Percentiles rank a stretch among this genome's conserved stretches.
Evolutionary conservation across 2,888 invertebrate genomes (phyloP).

Genomic region (Cremastinae sp.): DNA sequence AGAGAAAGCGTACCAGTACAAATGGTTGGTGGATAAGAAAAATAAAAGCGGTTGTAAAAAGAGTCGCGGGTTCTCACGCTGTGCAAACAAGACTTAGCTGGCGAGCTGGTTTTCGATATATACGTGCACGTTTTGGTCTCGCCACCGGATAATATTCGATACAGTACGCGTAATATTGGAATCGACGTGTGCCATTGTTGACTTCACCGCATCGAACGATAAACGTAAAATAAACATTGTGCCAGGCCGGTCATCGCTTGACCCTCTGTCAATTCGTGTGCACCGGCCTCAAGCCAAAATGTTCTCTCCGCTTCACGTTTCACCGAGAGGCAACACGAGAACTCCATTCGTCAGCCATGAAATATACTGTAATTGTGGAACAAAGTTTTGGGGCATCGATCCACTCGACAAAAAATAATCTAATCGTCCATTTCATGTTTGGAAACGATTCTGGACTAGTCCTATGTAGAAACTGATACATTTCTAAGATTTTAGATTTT

Average conservation of each 20-base stretch:
- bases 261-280: constrained; percentile 25
- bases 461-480: neutral
- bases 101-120: constrained; percentile 1
- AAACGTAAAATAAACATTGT: constrained; percentile 52
- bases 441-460: neutral
- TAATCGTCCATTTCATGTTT: neutral
- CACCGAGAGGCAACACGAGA: constrained; percentile 4
- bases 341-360: constrained; percentile 6
- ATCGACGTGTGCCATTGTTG: constrained; percentile 43
- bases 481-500: too few relatives aligned
- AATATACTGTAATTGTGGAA: constrained; percentile 6
- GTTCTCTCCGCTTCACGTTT: too few relatives aligned
- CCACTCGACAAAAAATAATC: constrained; percentile 1
- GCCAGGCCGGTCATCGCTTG: constrained; percentile 16
- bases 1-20: neutral
- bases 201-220: constrained; percentile 39
- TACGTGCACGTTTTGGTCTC: constrained; percentile 9
- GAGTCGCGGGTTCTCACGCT: constrained; percentile 45
- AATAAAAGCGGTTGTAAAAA: constrained; percentile 49
- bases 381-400: constrained; percentile 26
- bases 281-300: constrained; percentile 12
- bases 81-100: constrained; percentile 47
- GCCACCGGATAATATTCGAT: constrained; percentile 12
- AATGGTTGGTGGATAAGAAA: constrained; percentile 28
- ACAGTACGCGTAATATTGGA: constrained; percentile 34